phyloP scores from a whole-genome alignment of 2,113 vertebrate species.

The Callopanchax toddi region DNA sequence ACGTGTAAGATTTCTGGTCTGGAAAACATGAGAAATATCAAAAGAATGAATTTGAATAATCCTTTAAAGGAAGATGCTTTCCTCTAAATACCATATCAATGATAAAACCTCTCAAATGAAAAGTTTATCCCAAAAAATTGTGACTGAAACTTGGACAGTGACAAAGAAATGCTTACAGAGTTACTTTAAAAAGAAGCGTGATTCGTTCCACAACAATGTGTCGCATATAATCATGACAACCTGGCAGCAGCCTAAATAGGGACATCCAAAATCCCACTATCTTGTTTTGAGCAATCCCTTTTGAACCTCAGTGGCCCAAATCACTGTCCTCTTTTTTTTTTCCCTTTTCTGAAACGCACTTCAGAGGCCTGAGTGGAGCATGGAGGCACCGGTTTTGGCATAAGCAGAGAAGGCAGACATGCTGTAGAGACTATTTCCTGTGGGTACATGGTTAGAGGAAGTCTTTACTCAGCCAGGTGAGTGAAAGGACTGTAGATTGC shows the following conservation, averaged over 20 bases:
- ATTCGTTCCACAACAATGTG: slow-evolving; percentile 37
- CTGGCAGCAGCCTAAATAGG: slow-evolving; percentile 31
- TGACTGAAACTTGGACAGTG: slow-evolving; percentile 39
- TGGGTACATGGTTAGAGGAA: slow-evolving; percentile 50
- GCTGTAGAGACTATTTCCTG: slow-evolving; percentile 54
- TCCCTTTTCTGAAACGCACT: slow-evolving; percentile 43
- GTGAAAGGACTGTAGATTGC: slow-evolving; percentile 42
- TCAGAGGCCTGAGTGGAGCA: slow-evolving; percentile 33
- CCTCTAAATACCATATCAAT: slow-evolving; percentile 28
- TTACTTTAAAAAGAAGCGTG: slow-evolving; percentile 19
- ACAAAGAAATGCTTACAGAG: slow-evolving; percentile 44
- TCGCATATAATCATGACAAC: slow-evolving; percentile 37
- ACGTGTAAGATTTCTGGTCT: slow-evolving; percentile 48
- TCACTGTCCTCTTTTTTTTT: slow-evolving; percentile 25
- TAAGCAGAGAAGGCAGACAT: slow-evolving; percentile 42
- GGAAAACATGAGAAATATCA: slow-evolving; percentile 53
- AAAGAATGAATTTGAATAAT: slow-evolving; percentile 64
- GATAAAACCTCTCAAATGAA: slow-evolving; percentile 43
- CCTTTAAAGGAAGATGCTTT: slow-evolving; percentile 21
- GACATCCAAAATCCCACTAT: slow-evolving; percentile 37
- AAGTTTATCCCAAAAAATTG: slow-evolving; percentile 7
- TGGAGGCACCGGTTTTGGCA: slow-evolving; percentile 48
- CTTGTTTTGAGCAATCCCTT: slow-evolving; percentile 40
- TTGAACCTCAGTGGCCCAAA: slow-evolving; percentile 44
- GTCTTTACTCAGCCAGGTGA: slow-evolving; percentile 65